These are phyloP conservation scores for Stramonita haemastoma DNA, from an alignment of 2,888 invertebrate species.

Conservation along the genomic window DNA sequence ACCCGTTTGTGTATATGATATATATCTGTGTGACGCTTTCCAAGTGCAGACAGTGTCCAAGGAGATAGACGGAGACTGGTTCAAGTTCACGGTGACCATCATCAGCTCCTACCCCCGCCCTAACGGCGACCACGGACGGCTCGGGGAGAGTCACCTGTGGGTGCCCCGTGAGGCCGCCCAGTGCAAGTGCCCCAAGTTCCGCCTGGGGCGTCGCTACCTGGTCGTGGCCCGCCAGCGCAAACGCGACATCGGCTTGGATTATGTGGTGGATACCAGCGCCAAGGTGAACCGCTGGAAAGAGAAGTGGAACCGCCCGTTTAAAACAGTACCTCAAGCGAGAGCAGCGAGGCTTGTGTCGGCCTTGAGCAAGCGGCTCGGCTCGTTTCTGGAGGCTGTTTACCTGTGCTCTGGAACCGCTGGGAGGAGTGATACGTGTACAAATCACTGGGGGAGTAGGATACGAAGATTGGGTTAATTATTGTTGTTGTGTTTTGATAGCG, in stretches of 20 bases:
- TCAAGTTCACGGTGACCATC: slow-evolving; percentile 92
- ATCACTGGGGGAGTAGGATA: too few relatives aligned
- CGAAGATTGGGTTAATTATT: too few relatives aligned
- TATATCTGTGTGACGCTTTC: slow-evolving; percentile 85
- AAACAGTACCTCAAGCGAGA: slow-evolving; percentile 90
- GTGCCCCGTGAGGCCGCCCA: slow-evolving; percentile 91
- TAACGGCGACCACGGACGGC: slow-evolving; percentile 81
- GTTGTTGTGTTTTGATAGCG: too few relatives aligned
- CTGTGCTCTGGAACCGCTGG: background rate
- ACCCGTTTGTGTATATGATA: too few relatives aligned
- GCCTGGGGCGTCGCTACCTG: slow-evolving; percentile 94
- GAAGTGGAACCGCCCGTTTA: slow-evolving; percentile 95
- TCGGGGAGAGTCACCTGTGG: slow-evolving; percentile 92
- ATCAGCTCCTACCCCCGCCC: slow-evolving; percentile 83
- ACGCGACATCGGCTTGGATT: slow-evolving; percentile 61
- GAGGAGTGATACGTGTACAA: too few relatives aligned
- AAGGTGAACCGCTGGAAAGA: slow-evolving; percentile 97
- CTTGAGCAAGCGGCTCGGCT: background rate
- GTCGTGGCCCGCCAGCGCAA: slow-evolving; percentile 85
- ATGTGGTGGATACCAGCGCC: slow-evolving; percentile 88
- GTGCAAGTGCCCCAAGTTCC: slow-evolving; percentile 98
- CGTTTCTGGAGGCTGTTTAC: background rate
- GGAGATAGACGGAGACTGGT: slow-evolving; percentile 86
- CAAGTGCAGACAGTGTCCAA: slow-evolving; percentile 92
- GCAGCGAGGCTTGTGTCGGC: slow-evolving; percentile 79